These are phyloP conservation scores for Pterocles burchelli DNA, from an alignment of 2,113 vertebrate species.

Conservation along the genomic window DNA sequence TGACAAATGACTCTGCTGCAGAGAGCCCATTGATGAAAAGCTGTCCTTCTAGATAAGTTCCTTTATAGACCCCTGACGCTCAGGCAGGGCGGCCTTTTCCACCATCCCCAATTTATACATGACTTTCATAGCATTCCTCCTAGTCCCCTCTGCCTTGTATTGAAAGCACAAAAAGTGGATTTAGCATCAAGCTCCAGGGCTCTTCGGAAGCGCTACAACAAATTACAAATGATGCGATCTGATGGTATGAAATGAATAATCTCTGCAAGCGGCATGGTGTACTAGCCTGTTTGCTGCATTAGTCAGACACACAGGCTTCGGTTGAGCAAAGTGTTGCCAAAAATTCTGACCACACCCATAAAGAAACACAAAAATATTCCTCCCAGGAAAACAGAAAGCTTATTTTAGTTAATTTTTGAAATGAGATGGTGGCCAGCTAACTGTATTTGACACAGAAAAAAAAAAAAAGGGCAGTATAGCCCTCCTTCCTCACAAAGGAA, in stretches of 20 bases:
- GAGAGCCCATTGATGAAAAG: not conserved
- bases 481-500: not conserved
- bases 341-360: constrained; percentile 55
- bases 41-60: not conserved
- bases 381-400: constrained; percentile 35
- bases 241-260: constrained; percentile 17
- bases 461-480: not conserved
- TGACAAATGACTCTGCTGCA: not conserved
- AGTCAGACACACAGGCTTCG: constrained; percentile 24
- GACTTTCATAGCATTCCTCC: not conserved
- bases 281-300: constrained; percentile 44
- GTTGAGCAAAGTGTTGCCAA: constrained; percentile 38
- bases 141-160: not conserved
- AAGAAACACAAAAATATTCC: constrained; percentile 52
- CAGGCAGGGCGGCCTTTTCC: not conserved
- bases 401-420: constrained; percentile 35
- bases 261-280: not conserved
- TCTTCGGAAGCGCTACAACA: not conserved
- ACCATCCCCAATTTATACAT: not conserved
- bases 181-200: not conserved
- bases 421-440: not conserved
- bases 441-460: not conserved
- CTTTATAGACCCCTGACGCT: not conserved
- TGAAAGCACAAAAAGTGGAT: not conserved
- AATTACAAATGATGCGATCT: not conserved